Percentiles rank a stretch among this genome's conserved stretches.
phyloP scores from a whole-genome alignment of 2,113 vertebrate species.

The Trogon melanurus region DNA sequence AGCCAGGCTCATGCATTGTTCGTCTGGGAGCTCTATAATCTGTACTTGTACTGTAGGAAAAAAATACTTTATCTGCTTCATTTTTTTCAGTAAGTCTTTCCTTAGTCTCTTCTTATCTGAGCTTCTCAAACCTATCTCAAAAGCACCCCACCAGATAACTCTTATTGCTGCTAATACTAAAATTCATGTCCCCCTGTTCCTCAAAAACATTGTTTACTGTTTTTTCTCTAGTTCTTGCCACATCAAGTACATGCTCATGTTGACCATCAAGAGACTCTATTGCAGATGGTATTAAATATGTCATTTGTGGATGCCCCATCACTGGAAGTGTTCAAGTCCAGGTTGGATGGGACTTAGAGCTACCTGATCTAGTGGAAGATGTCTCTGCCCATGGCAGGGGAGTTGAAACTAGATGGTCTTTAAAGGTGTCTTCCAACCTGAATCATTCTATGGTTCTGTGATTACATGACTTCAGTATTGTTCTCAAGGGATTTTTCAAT shows the following conservation, averaged over 20 bases:
- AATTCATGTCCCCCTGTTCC: background rate
- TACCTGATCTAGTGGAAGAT: no score
- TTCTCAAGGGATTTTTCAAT: background rate
- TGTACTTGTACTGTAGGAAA: background rate
- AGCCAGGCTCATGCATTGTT: background rate
- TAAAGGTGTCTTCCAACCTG: background rate
- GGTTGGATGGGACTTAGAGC: no score
- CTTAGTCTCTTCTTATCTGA: background rate
- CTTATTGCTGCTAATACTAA: background rate
- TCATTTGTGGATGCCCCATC: background rate
- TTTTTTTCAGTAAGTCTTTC: background rate
- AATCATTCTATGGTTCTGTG: background rate
- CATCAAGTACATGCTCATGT: fast-evolving
- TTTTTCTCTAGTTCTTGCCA: background rate
- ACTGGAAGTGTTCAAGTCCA: background rate
- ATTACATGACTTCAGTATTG: background rate
- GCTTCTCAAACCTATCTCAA: background rate
- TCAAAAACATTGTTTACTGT: background rate
- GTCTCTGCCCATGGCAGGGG: no score
- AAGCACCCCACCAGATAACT: background rate
- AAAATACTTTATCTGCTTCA: background rate
- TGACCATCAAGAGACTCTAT: background rate
- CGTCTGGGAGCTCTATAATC: background rate
- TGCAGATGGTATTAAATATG: background rate
- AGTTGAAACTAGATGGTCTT: background rate